These are phyloP conservation scores for Solenopsis fugax DNA, from an alignment of 1,140 invertebrate genomes.

Conservation along the genomic window DNA sequence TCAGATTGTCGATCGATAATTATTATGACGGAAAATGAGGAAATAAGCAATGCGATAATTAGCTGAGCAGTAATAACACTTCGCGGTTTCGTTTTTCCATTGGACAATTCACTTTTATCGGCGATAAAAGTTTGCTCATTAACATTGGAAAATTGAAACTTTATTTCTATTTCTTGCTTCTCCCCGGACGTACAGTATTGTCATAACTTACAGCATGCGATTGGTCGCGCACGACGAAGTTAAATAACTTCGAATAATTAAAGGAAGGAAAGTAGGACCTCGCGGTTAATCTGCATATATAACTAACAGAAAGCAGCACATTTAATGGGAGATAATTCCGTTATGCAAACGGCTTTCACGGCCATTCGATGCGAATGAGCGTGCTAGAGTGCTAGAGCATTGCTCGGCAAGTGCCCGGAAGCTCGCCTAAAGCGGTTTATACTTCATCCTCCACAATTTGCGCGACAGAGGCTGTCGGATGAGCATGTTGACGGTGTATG, in stretches of 20 bases:
- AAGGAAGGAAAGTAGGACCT: not conserved
- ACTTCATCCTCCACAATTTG: constrained; percentile 55
- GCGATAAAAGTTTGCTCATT: constrained; percentile 36
- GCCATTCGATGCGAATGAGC: constrained; percentile 44
- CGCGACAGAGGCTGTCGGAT: constrained; percentile 31
- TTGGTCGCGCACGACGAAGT: not conserved
- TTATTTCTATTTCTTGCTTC: not conserved
- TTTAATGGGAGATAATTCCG: constrained; percentile 53
- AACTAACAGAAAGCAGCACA: constrained; percentile 26
- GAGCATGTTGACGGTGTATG: constrained; percentile 47
- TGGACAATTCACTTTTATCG: not conserved
- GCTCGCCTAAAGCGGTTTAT: constrained; percentile 59
- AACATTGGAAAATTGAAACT: constrained; percentile 41
- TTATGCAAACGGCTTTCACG: constrained; percentile 48
- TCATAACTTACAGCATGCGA: not conserved
- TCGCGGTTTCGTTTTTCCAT: constrained; percentile 15
- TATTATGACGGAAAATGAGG: constrained; percentile 23
- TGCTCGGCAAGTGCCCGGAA: constrained; percentile 46
- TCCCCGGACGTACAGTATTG: not conserved
- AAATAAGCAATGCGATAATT: constrained; percentile 32
- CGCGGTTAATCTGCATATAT: constrained; percentile 4
- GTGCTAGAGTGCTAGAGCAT: constrained; percentile 28
- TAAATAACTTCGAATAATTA: not conserved
- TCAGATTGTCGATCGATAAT: not conserved
- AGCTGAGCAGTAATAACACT: constrained; percentile 44